Percentiles rank a stretch among this genome's conserved stretches.
phyloP scores from a whole-genome alignment of 2,888 invertebrate species.

The Drosophila prostipennis region DNA sequence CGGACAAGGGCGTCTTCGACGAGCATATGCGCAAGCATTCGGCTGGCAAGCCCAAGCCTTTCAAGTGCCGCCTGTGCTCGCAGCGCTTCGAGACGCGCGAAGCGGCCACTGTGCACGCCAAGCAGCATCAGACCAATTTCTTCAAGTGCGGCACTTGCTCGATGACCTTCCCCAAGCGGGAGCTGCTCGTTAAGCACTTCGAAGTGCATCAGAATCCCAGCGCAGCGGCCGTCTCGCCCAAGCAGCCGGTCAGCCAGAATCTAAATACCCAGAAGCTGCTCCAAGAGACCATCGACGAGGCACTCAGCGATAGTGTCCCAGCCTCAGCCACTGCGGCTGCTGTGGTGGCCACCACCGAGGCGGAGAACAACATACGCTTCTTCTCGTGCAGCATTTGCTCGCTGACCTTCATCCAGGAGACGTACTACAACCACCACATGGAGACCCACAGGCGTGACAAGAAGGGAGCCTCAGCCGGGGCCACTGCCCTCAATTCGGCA shows the following conservation, averaged over 20 bases:
- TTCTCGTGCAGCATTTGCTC: conserved; percentile 84
- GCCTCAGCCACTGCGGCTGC: conserved; percentile 56
- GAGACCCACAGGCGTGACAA: conserved; percentile 83
- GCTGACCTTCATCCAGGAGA: conserved; percentile 84
- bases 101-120: conserved; percentile 84
- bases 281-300: conserved; percentile 84
- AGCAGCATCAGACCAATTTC: conserved; percentile 84
- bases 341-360: conserved; percentile 70
- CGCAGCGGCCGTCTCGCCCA: conserved; percentile 53
- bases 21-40: conserved; percentile 84
- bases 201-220: conserved; percentile 81
- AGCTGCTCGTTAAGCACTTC: conserved; percentile 83
- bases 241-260: conserved; percentile 61
- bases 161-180: conserved; percentile 83
- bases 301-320: conserved; percentile 82
- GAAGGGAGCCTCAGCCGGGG: conserved; percentile 57
- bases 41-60: conserved; percentile 83
- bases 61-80: conserved; percentile 84
- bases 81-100: conserved; percentile 84
- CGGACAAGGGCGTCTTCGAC: conserved; percentile 82
- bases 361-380: conserved; percentile 84
- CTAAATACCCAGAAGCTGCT: conserved; percentile 83
- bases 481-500: conserved; percentile 70
- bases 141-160: conserved; percentile 84
- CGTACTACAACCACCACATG: conserved; percentile 84